These are phyloP conservation scores for Tarsius wallacei DNA, from an alignment of 2,797 vertebrate species.

Conservation along the genomic window DNA sequence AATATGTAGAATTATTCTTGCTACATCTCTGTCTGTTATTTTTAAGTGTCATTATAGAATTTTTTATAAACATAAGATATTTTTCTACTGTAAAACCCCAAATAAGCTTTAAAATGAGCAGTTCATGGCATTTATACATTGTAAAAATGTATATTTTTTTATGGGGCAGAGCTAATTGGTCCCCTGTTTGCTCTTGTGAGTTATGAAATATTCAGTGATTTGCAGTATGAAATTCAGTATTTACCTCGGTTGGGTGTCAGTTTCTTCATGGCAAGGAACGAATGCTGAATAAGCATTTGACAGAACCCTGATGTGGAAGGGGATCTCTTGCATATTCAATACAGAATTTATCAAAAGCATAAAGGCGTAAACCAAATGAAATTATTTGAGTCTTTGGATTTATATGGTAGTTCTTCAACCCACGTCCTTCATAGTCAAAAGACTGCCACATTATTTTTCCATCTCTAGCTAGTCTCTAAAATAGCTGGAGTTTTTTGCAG, in stretches of 20 bases:
- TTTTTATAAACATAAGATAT: constrained; percentile 64
- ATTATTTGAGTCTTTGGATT: constrained; percentile 51
- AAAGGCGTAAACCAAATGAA: constrained; percentile 66
- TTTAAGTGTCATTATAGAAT: constrained; percentile 82
- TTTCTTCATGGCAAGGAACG: constrained; percentile 73
- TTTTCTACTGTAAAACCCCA: constrained; percentile 71
- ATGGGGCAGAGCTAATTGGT: constrained; percentile 65
- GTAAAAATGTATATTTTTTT: constrained; percentile 46
- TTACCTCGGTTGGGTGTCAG: constrained; percentile 83
- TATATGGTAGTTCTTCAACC: constrained; percentile 41
- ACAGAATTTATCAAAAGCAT: constrained; percentile 79
- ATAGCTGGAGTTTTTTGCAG: constrained; percentile 76
- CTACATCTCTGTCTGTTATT: constrained; percentile 71
- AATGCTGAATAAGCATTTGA: constrained; percentile 88
- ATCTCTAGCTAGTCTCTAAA: constrained; percentile 59
- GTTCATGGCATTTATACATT: constrained; percentile 62
- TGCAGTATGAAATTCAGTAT: constrained; percentile 79
- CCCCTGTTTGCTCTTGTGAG: constrained; percentile 73
- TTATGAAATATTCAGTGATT: constrained; percentile 82
- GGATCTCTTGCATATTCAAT: constrained; percentile 66
- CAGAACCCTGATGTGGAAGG: constrained; percentile 84
- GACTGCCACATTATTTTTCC: constrained; percentile 45
- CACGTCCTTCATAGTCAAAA: constrained; percentile 73
- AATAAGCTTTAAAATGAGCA: constrained; percentile 70
- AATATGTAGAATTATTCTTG: constrained; percentile 78